A percentile compares a stretch with the other conserved stretches of the same genome.
These are phyloP conservation scores for Eulimnadia texana DNA, from an alignment of 1,140 invertebrate species.

Conservation along the genomic window DNA sequence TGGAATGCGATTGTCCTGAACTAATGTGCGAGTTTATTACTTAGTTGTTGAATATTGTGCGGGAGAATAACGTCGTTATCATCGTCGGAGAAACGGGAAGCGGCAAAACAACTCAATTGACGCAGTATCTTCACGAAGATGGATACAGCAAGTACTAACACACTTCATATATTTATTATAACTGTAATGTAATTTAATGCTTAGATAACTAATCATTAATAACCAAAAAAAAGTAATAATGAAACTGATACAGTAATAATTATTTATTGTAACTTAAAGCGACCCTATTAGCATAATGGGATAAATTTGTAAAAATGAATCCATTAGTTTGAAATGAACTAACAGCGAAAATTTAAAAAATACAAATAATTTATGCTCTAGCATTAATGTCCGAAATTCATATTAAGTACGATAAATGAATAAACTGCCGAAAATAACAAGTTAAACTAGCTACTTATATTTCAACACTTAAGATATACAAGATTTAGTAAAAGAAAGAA, in stretches of 20 bases:
- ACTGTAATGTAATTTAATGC: neutral
- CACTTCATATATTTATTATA: neutral
- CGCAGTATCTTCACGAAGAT: conserved; percentile 95
- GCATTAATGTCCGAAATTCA: no score
- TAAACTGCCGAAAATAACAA: no score
- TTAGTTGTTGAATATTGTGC: conserved; percentile 68
- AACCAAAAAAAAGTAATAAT: neutral
- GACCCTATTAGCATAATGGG: neutral
- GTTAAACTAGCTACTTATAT: no score
- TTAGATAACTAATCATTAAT: neutral
- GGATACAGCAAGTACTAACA: conserved; percentile 35
- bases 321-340: no score
- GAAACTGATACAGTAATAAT: no score
- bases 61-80: conserved; percentile 89
- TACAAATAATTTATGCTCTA: no score
- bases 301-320: neutral
- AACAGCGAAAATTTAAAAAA: no score
- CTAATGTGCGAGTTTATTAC: conserved; percentile 16
- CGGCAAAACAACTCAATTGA: conserved; percentile 98
- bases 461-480: no score
- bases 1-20: neutral
- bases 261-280: neutral
- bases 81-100: conserved; percentile 98
- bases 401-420: no score
- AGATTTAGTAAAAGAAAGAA: no score